These are phyloP conservation scores for Hipparchia sbordonii DNA, from an alignment of 2,888 invertebrate species.

Conservation along the genomic window DNA sequence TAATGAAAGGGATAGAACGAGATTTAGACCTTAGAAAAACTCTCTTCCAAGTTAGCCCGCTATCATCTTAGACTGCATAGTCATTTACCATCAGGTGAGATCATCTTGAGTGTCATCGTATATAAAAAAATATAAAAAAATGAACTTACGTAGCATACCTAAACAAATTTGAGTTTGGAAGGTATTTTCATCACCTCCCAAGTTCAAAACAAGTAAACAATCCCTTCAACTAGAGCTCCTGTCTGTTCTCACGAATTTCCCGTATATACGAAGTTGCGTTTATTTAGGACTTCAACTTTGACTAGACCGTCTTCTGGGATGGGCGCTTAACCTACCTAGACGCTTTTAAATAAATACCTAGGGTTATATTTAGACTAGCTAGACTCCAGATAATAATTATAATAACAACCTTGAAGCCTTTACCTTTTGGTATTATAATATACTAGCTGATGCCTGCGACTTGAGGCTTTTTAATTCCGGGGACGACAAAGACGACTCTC, in stretches of 20 bases:
- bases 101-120: too few species aligned
- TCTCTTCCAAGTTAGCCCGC: too few species aligned
- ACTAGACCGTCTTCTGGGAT: neutral
- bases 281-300: conserved; percentile 6
- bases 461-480: too few species aligned
- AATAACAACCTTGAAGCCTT: too few species aligned
- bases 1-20: too few species aligned
- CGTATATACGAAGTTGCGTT: conserved; percentile 7
- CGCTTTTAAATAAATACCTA: neutral
- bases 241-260: conserved; percentile 7
- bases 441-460: too few species aligned
- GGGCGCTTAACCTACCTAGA: neutral
- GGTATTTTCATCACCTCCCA: neutral
- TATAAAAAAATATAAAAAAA: too few species aligned
- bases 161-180: neutral
- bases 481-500: too few species aligned
- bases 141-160: too few species aligned
- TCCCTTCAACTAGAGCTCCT: neutral
- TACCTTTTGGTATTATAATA: neutral
- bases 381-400: neutral
- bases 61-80: too few species aligned
- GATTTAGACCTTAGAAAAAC: too few species aligned
- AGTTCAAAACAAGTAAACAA: neutral
- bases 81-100: too few species aligned
- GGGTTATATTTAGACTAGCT: neutral